Percentiles rank a stretch among this genome's conserved stretches.
Conservation (phyloP, 2,113 vertebrate species). For the Sceloporus undulatus region DNA sequence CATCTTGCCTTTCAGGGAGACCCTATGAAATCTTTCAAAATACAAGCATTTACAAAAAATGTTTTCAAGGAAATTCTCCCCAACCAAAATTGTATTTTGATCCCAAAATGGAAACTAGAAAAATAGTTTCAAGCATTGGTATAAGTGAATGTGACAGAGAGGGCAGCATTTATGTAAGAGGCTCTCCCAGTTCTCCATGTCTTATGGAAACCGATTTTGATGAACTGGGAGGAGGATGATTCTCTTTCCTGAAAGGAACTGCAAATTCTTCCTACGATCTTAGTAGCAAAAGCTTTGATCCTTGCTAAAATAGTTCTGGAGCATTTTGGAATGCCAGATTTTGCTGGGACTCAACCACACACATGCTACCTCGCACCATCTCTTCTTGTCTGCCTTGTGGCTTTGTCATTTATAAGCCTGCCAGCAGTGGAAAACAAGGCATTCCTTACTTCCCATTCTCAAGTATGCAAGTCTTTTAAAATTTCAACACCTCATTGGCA, state of each 20-base stretch:
- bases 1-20: background rate
- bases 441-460: slow-evolving; percentile 18
- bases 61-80: background rate
- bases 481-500: slow-evolving; percentile 31
- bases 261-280: background rate
- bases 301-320: background rate
- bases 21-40: background rate
- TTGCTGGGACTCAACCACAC: slow-evolving; percentile 5
- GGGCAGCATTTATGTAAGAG: background rate
- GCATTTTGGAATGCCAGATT: background rate
- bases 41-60: background rate
- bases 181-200: background rate
- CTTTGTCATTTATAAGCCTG: background rate
- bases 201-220: slow-evolving; percentile 21
- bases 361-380: background rate
- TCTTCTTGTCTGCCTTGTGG: slow-evolving; percentile 11
- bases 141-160: background rate
- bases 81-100: background rate
- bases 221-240: slow-evolving; percentile 16
- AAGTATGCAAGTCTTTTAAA: slow-evolving; percentile 27
- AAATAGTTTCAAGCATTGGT: background rate
- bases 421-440: slow-evolving; percentile 15
- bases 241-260: background rate
- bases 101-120: background rate
- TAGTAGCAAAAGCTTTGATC: background rate